phyloP scores from a whole-genome alignment of 2,797 vertebrate species.

The Peromyscus eremicus region DNA sequence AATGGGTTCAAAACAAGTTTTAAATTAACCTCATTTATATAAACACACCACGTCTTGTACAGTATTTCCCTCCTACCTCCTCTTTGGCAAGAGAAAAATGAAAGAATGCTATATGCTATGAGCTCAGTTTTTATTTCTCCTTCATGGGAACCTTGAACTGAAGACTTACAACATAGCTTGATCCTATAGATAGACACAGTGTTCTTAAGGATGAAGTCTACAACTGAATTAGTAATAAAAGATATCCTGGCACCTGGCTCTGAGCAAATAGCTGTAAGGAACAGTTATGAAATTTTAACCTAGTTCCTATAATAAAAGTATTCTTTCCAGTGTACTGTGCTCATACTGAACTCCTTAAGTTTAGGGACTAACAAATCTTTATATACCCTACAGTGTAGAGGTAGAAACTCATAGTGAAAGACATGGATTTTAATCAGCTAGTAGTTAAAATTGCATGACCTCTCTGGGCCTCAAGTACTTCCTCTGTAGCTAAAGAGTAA shows the following conservation, averaged over 20 bases:
- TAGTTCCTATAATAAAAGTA: background rate
- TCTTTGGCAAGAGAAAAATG: background rate
- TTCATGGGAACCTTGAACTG: background rate
- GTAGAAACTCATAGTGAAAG: background rate
- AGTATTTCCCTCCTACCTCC: background rate
- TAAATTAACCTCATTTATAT: slow-evolving; percentile 45
- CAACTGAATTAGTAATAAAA: background rate
- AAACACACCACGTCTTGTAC: background rate
- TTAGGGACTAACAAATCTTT: background rate
- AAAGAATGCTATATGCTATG: background rate
- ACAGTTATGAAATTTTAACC: background rate
- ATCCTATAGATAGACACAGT: background rate
- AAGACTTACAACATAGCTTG: background rate
- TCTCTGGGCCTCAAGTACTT: background rate
- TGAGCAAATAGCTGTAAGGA: background rate
- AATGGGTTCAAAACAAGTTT: slow-evolving; percentile 9
- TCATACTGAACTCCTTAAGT: background rate
- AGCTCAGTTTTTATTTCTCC: slow-evolving; percentile 27
- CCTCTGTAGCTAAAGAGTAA: background rate
- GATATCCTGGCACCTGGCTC: background rate
- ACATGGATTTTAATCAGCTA: background rate
- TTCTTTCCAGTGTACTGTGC: background rate
- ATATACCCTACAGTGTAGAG: background rate
- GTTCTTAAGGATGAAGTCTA: background rate
- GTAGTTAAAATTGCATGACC: background rate